Evolutionary conservation across 1,140 invertebrate genomes (phyloP), one percentile per base, ranked within the genome.

Genomic region (Aphis craccivora): DNA sequence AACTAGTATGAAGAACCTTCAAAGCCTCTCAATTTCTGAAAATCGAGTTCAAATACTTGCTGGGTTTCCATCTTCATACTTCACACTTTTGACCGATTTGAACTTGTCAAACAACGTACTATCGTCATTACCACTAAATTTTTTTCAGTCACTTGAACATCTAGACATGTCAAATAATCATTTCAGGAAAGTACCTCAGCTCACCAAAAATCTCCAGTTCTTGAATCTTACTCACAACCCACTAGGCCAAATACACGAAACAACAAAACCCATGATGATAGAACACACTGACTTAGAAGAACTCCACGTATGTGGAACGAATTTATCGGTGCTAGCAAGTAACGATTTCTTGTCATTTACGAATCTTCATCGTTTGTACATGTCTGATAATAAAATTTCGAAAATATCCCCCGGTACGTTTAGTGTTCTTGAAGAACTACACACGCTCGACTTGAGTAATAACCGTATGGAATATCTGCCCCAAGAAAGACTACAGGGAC

Each of bases 331-430:
- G 90, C 96, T 99, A 9, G 98, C 98, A 0, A 98, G 97, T 84
- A 97, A 97, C 94, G 98, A 98, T 94, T 98, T 99, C 94, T 97
- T 98, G 94, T 96, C 97, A n/a, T 98, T 98, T 94, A 97, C 97
- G 7, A 96, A 96, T 0, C 95, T 99, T 22, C 96, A 97, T 94
- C 97, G 97, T 94, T 95, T 99, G 35, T 97, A 97, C 94, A 95
- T 99, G 67, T 96, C 96, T 4, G 96, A 97, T 94, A 99, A 98
- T 95, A 96, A 96, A 94, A 97, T 99, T 48, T 96, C 96, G 9
- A 96, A 97, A 94, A 96, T 99, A 90, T 98, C 98, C 1, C 98
- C 98, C 0, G 97, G 98, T 4, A 97, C 98, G 55, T 99, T 99
- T 95, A 96, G 96, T 76, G 97, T 96, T 94, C 95, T 99, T 35